phyloP scores from a whole-genome alignment of 1,140 invertebrate species.

The Cydia amplana region DNA sequence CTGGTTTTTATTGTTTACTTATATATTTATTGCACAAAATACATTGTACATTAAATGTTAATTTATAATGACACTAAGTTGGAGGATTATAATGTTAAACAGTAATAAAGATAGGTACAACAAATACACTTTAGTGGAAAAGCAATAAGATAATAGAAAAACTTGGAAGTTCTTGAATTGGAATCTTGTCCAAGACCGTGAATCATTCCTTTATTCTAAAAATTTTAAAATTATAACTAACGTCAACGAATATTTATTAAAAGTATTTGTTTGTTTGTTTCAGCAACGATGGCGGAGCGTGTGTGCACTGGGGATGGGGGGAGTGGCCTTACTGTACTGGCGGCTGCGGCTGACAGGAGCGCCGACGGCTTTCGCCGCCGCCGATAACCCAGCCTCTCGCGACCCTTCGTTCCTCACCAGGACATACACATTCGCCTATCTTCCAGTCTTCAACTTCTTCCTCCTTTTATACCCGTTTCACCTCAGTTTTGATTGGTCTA shows the following conservation, averaged over 20 bases:
- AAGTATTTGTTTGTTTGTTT: conserved; percentile 66
- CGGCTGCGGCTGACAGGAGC: conserved; percentile 83
- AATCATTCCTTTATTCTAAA: too few species aligned
- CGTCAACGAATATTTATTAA: not conserved
- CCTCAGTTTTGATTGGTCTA: conserved; percentile 97
- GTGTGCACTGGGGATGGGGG: conserved; percentile 80
- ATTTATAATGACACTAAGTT: too few species aligned
- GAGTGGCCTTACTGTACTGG: conserved; percentile 81
- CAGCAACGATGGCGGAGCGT: conserved; percentile 85
- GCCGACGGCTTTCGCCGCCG: conserved; percentile 89
- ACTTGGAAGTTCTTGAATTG: too few species aligned
- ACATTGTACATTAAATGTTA: too few species aligned
- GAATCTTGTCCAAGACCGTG: too few species aligned
- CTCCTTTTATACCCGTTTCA: conserved; percentile 90
- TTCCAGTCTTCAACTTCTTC: conserved; percentile 92
- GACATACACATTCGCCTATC: conserved; percentile 91
- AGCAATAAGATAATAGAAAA: too few species aligned
- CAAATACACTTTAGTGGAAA: too few species aligned
- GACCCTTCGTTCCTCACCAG: conserved; percentile 85
- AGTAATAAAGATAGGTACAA: too few species aligned
- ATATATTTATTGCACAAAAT: too few species aligned
- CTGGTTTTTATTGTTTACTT: too few species aligned
- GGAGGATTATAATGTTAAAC: too few species aligned
- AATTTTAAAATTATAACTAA: too few species aligned
- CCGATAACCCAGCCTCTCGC: conserved; percentile 94